Evolutionary conservation across 2,113 vertebrate genomes (phyloP).

Genomic region (Panthera tigris): DNA sequence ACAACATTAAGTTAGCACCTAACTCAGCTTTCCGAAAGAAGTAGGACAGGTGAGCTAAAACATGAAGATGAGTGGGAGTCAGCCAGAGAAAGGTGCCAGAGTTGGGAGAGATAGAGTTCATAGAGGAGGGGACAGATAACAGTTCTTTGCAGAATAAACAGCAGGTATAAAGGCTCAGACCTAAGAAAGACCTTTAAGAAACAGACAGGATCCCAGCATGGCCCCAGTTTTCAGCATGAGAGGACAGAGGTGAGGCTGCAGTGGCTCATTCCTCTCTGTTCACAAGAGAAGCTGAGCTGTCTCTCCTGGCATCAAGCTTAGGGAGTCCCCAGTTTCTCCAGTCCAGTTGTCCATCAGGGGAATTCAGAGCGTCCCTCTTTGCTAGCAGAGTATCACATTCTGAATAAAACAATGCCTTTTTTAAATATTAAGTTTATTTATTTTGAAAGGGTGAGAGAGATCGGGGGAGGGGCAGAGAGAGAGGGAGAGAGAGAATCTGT

Average conservation of each 20-base stretch:
- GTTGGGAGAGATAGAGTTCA: too few species aligned
- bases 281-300: background rate
- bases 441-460: too few species aligned
- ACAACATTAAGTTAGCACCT: background rate
- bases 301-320: background rate
- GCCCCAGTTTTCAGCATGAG: background rate
- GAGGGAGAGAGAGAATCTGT: too few species aligned
- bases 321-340: background rate
- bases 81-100: background rate
- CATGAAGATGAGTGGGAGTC: background rate
- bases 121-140: background rate
- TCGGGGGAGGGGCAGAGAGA: too few species aligned
- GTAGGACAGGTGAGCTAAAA: background rate
- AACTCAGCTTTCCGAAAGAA: background rate
- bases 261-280: background rate
- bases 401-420: background rate
- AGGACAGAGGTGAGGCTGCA: background rate
- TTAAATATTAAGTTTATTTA: too few species aligned
- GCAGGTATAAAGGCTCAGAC: background rate
- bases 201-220: background rate
- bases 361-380: background rate
- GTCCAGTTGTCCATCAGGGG: fast-evolving
- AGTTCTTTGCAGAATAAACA: background rate
- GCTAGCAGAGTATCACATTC: background rate
- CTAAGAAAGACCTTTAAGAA: background rate